Conservation (phyloP, 1,140 invertebrate species). For the Leptopilina clavipes region DNA sequence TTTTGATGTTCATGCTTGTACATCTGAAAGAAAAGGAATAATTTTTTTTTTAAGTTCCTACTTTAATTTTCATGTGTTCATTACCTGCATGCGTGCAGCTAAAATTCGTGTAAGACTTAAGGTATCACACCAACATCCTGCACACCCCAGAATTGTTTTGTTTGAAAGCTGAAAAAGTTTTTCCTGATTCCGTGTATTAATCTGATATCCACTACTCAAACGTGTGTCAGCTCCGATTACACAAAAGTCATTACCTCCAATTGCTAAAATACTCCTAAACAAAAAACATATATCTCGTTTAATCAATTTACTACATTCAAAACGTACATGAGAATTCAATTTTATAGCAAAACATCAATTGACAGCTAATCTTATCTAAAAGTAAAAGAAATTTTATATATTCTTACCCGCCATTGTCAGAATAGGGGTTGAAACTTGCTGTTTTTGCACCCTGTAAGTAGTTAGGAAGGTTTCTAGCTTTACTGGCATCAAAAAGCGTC, state of each 20-base stretch:
- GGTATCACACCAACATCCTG: slow-evolving; percentile 99
- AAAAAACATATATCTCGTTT: slow-evolving; percentile 45
- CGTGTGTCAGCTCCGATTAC: slow-evolving; percentile 92
- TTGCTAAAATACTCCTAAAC: slow-evolving; percentile 88
- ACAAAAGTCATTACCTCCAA: slow-evolving; percentile 86
- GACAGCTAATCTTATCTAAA: no score
- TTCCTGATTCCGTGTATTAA: slow-evolving; percentile 90
- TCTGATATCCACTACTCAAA: slow-evolving; percentile 92
- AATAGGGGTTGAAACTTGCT: no score
- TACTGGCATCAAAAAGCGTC: no score
- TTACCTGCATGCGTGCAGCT: slow-evolving; percentile 88
- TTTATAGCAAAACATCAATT: no score
- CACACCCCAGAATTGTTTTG: slow-evolving; percentile 89
- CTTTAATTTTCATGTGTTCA: slow-evolving; percentile 6
- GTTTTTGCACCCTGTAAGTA: no score
- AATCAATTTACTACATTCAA: slow-evolving; percentile 25
- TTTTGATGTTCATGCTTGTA: slow-evolving; percentile 97
- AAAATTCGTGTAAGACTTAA: slow-evolving; percentile 92
- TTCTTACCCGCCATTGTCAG: no score
- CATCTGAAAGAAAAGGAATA: slow-evolving; percentile 79
- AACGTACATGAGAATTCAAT: no score
- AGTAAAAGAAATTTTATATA: no score
- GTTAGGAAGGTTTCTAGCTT: no score
- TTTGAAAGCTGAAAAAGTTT: slow-evolving; percentile 88
- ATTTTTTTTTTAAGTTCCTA: slow-evolving; percentile 28